Percentiles rank a stretch among this genome's conserved stretches.
Conservation (phyloP, 92 coral and sea anemone species). For the Porites rus region DNA sequence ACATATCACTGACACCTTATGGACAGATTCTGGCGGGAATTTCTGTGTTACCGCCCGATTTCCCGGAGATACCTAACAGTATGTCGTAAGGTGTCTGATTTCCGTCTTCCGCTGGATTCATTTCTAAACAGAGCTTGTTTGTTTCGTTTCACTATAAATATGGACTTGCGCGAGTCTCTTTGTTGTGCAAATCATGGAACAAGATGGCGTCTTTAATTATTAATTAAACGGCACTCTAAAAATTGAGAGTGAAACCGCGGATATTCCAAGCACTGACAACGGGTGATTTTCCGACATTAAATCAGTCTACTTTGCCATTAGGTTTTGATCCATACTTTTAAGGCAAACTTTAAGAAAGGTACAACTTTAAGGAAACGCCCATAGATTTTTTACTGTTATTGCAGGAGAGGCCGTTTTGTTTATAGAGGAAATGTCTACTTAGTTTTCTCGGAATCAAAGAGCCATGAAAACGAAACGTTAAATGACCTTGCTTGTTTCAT, state of each 20-base stretch:
- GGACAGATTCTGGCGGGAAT: neutral
- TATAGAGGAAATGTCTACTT: neutral
- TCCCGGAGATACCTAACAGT: neutral
- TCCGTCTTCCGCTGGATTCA: conserved; percentile 16
- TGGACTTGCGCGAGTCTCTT: conserved; percentile 71
- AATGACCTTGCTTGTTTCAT: neutral
- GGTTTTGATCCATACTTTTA: neutral
- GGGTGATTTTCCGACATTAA: neutral
- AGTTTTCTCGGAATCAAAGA: neutral
- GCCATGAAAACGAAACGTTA: neutral
- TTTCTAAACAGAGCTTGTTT: conserved; percentile 43
- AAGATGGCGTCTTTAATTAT: conserved; percentile 55
- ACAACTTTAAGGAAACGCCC: neutral
- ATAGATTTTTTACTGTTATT: too few relatives aligned
- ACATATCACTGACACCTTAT: conserved; percentile 5
- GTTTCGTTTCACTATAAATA: conserved; percentile 46
- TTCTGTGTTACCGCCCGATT: neutral
- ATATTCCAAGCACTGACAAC: neutral
- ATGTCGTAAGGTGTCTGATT: conserved; percentile 2
- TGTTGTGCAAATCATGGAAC: conserved; percentile 65
- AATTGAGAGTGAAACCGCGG: conserved; percentile 42
- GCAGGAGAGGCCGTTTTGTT: neutral
- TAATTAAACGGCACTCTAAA: conserved; percentile 46
- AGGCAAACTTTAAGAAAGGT: neutral
- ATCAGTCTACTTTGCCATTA: neutral